These are phyloP conservation scores for Drosophila murphyi DNA, from an alignment of 1,140 invertebrate species.

Conservation along the genomic window DNA sequence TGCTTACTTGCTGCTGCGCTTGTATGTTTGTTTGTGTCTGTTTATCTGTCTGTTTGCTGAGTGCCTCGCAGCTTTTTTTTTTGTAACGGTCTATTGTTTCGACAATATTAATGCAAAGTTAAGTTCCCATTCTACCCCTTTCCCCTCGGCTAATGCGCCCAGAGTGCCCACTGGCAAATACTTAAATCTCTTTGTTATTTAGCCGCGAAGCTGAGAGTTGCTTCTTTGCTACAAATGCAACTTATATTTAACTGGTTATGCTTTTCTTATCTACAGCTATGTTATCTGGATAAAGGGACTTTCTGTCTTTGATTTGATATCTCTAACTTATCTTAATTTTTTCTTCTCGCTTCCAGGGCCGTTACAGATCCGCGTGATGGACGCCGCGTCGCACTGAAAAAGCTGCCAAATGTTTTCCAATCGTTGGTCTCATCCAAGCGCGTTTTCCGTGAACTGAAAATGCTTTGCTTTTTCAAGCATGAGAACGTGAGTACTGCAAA, in stretches of 20 bases:
- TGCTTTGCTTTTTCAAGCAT: constrained; percentile 99
- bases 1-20: constrained; percentile 2
- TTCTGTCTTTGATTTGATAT: neutral
- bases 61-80: constrained; percentile 13
- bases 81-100: constrained; percentile 50
- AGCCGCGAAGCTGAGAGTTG: neutral
- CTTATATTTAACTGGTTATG: neutral
- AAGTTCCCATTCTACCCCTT: constrained; percentile 15
- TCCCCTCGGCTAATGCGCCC: constrained; percentile 1
- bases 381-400: constrained; percentile 98
- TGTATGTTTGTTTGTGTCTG: constrained; percentile 41
- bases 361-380: constrained; percentile 99
- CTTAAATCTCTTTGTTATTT: neutral
- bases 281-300: neutral
- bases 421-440: constrained; percentile 98
- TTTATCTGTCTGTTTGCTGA: constrained; percentile 34
- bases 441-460: constrained; percentile 99
- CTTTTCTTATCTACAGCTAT: neutral
- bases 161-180: constrained; percentile 1
- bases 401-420: constrained; percentile 99
- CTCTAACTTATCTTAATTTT: neutral
- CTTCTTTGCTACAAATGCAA: constrained; percentile 2
- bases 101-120: constrained; percentile 36
- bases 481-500: constrained; percentile 92
- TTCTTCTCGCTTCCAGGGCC: constrained; percentile 91